Evolutionary conservation across 2,888 invertebrate genomes (phyloP), one percentile per base, ranked within the genome.

Genomic region (Allacma fusca): DNA sequence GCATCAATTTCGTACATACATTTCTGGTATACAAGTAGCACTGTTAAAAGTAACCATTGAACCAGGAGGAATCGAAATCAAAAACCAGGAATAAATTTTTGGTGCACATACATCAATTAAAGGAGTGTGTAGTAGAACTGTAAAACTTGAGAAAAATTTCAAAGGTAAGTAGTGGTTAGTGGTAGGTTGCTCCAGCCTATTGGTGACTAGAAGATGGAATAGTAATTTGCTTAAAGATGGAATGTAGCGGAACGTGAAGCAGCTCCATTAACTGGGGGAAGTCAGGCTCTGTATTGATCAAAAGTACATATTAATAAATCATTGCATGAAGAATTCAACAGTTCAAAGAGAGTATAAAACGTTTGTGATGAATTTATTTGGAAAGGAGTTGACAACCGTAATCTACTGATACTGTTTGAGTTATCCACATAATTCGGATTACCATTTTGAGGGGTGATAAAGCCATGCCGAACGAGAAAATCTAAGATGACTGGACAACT

Each of bases 401-500:
- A n/a, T n/a, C n/a, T n/a, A n/a, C n/a, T n/a, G n/a, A n/a, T n/a
- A n/a, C n/a, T n/a, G n/a, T n/a, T n/a, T n/a, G n/a, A n/a, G n/a
- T n/a, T n/a, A n/a, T n/a, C n/a, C n/a, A n/a, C n/a, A 40, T 40
- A 40, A 40, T 5, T 40, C 40, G 40, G 40, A 26, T 29, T 70
- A 70, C 95, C 95, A 88, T 94, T 95, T 87, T 96, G 96, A 7
- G 95, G 92, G 84, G 93, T 94, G 79, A 97, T 92, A 84, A 92
- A 90, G 77, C 96, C 96, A 88, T 94, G 95, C 85, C 97, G 90
- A 86, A 97, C 93, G 85, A 97, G 89, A 87, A 97, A 97, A 88
- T 97, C 97, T 84, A 97, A 89, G 50, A 94, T 91, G 72, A 96
- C 94, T 65, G 97, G 94, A 80, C 94, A 94, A 86, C 96, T 96